Percentiles rank a stretch among this genome's conserved stretches.
phyloP scores from a whole-genome alignment of 2,113 vertebrate species.

The Saguinus midas region DNA sequence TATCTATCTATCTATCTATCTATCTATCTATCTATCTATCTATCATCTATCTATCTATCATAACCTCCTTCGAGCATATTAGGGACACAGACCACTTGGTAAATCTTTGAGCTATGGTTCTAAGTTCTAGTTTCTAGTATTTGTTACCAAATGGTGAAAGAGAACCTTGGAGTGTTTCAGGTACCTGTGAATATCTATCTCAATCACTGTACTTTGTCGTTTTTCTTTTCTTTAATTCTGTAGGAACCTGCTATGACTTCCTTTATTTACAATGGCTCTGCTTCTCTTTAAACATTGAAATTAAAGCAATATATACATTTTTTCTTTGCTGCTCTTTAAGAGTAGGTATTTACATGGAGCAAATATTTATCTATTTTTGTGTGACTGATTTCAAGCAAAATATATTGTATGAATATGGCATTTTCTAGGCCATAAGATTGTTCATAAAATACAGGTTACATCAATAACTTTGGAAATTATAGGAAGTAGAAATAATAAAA shows the following conservation, averaged over 20 bases:
- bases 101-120: not conserved
- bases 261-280: not conserved
- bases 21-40: not conserved
- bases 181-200: not conserved
- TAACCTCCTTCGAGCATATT: not conserved
- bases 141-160: not conserved
- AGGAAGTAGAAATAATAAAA: not conserved
- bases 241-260: accelerated
- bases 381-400: not conserved
- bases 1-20: no score
- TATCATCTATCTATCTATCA: not conserved
- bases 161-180: not conserved
- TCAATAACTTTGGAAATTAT: not conserved
- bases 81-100: not conserved
- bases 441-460: not conserved
- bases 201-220: not conserved
- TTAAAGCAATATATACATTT: not conserved
- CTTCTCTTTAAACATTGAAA: not conserved
- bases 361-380: not conserved
- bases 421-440: not conserved
- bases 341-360: not conserved
- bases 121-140: not conserved
- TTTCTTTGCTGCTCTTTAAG: not conserved
- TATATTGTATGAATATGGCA: not conserved
- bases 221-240: not conserved